These are phyloP conservation scores for Drosophila lutescens DNA, from an alignment of 2,888 invertebrate species.

Conservation along the genomic window DNA sequence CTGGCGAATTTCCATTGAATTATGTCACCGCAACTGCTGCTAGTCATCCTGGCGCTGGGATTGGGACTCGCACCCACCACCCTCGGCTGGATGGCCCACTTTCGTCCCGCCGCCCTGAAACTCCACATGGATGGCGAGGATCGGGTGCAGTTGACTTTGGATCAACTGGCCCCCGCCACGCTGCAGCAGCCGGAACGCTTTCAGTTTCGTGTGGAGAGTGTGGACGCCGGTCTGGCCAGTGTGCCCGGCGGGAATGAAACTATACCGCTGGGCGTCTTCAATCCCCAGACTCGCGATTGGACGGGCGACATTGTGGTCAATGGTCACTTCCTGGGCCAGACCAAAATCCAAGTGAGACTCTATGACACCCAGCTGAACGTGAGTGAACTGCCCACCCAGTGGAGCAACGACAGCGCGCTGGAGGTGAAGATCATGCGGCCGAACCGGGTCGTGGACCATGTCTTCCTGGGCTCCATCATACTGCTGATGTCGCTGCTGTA, in stretches of 20 bases:
- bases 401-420: slow-evolving; percentile 69
- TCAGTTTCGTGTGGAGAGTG: slow-evolving; percentile 67
- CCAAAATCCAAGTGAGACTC: slow-evolving; percentile 74
- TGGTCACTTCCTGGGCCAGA: slow-evolving; percentile 81
- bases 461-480: slow-evolving; percentile 91
- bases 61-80: slow-evolving; percentile 26
- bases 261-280: slow-evolving; percentile 58
- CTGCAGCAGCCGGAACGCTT: slow-evolving; percentile 42
- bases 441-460: slow-evolving; percentile 88
- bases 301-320: slow-evolving; percentile 69
- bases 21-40: slow-evolving; percentile 7
- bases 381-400: slow-evolving; percentile 58
- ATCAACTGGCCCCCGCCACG: slow-evolving; percentile 35
- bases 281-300: slow-evolving; percentile 64
- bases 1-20: neutral
- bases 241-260: slow-evolving; percentile 51
- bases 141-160: slow-evolving; percentile 55
- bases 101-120: slow-evolving; percentile 64
- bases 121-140: slow-evolving; percentile 68
- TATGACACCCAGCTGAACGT: slow-evolving; percentile 43
- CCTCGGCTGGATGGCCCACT: slow-evolving; percentile 67
- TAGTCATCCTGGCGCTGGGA: slow-evolving; percentile 6
- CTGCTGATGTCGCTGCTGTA: slow-evolving; percentile 91
- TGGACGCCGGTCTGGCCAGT: slow-evolving; percentile 64
- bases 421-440: slow-evolving; percentile 87